Conservation (phyloP, 1,140 invertebrate species). For the Drosophila repleta region DNA sequence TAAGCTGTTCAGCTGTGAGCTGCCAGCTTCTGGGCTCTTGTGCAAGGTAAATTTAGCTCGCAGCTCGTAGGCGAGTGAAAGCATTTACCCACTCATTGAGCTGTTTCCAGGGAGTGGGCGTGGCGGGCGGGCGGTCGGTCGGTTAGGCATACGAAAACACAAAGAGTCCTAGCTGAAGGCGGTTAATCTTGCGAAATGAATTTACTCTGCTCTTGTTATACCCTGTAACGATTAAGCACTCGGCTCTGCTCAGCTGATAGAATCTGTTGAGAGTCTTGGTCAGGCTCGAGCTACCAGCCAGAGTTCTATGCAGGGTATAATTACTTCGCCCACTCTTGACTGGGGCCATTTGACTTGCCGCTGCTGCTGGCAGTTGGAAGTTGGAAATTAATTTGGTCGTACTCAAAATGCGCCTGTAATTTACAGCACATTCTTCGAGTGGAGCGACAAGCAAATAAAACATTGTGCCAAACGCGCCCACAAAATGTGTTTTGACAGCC, state of each 20-base stretch:
- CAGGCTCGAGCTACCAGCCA: too few relatives aligned
- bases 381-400: conserved; percentile 19
- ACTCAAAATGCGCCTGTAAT: conserved; percentile 30
- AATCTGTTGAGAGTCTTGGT: not conserved
- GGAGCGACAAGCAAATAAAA: conserved; percentile 59
- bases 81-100: not conserved
- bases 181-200: conserved; percentile 43
- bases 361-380: conserved; percentile 9
- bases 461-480: conserved; percentile 65
- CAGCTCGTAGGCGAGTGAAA: not conserved
- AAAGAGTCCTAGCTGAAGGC: conserved; percentile 16
- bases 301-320: not conserved
- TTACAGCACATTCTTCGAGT: conserved; percentile 33
- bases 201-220: conserved; percentile 28
- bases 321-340: not conserved
- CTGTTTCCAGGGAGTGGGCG: not conserved
- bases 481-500: conserved; percentile 46
- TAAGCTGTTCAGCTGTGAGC: conserved; percentile 46
- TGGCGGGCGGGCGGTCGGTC: not conserved
- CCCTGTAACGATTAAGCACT: not conserved
- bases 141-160: not conserved
- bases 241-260: not conserved
- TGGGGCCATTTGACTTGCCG: not conserved
- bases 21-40: not conserved
- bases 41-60: conserved; percentile 61